Base-by-base conservation (phyloP, 1,140 invertebrate species). In the Danaus plexippus region DNA sequence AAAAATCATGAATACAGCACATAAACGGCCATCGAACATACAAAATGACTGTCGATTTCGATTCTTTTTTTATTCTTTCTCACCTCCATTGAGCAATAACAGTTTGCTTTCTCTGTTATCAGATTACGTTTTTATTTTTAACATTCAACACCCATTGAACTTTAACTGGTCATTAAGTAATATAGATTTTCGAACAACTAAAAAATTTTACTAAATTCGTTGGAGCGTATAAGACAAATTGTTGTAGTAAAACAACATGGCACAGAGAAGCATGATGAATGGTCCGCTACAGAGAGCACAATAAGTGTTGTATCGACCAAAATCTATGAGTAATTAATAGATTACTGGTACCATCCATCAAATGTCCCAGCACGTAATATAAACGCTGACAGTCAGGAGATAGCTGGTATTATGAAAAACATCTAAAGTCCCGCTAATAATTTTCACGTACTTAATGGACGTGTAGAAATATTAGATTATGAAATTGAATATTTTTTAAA, bases 291-390 rank as follows among this genome's bases (percentile, higher is more conserved):
- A 72, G 63, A 41, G 71, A 63, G 69, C 82, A 83, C 80, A 81
- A 84, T 84, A 72, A 75, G 69, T 73, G 63, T 66, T 66, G 63
- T 73, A 77, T 73, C 68, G 69, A 69, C 66, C 69, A 70, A 71
- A 64, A 78, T 74, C 68, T 69, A 67, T 59, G 54, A 60, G 71
- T 84, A 83, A 86, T 86, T 84, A 84, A 84, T 80, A 80, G 77
- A 75, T 78, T 72, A 77, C 49, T 43, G 44, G 32, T 57, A 58
- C 63, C 69, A 83, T 86, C 78, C 62, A 83, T 81, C 77, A 83
- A 59, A 44, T 58, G 56, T 61, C 60, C 52, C 45, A 47, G 52
- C 52, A 48, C 61, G 52, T 64, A 63, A 32, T 32, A 32, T 32
- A 32, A 32, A 32, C 22, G 22, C 22, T 32, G 22, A 32, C 22